These are phyloP conservation scores for Myrmecobius fasciatus DNA, from an alignment of 2,113 vertebrate species.

Conservation along the genomic window DNA sequence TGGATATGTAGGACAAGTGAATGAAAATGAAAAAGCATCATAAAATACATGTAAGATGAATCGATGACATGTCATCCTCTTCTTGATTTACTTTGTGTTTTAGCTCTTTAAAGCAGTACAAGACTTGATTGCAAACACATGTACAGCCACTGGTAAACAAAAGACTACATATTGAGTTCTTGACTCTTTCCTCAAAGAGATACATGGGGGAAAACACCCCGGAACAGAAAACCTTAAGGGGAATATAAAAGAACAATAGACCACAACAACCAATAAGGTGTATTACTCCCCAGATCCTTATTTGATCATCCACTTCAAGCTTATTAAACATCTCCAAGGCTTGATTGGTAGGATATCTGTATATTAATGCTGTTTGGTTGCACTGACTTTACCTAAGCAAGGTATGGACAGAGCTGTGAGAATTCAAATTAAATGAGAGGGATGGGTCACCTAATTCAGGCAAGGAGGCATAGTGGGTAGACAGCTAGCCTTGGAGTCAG, in stretches of 20 bases:
- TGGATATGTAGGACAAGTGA: neutral
- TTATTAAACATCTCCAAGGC: neutral
- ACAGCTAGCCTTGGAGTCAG: neutral
- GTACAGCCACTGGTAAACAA: neutral
- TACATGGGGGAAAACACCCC: neutral
- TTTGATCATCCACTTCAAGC: neutral
- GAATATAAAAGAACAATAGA: neutral
- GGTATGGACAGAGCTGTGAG: neutral
- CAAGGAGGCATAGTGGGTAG: neutral
- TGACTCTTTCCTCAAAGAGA: neutral
- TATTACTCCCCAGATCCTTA: neutral
- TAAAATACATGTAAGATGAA: neutral
- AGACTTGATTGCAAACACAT: neutral
- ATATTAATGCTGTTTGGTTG: neutral
- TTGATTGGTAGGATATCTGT: neutral
- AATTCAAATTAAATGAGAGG: no score
- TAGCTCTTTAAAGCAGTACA: neutral
- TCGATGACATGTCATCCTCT: neutral
- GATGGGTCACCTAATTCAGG: no score
- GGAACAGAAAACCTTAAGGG: neutral
- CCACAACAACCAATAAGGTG: neutral
- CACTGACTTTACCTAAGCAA: neutral
- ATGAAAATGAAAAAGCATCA: neutral
- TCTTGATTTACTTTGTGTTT: neutral
- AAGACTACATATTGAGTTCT: neutral